Conservation (phyloP, 2,797 vertebrate species). For the Malurus splendens region DNA sequence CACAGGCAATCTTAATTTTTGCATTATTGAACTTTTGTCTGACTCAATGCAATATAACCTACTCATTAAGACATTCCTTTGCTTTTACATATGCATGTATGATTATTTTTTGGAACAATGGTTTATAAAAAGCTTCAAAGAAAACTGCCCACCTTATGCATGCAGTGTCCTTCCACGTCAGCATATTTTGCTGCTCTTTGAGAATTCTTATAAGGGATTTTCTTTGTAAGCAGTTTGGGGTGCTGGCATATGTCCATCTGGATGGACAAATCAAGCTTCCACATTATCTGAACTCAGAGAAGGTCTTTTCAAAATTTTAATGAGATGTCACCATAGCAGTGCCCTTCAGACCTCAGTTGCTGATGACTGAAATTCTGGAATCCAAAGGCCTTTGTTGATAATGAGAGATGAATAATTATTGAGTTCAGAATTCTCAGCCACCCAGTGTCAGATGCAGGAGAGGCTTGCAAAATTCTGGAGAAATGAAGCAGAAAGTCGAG, state of each 20-base stretch:
- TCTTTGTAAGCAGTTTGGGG: slow-evolving; percentile 33
- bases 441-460: neutral
- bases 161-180: neutral
- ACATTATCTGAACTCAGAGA: slow-evolving; percentile 27
- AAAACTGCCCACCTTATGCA: neutral
- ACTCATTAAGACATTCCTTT: neutral
- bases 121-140: neutral
- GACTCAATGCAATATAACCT: neutral
- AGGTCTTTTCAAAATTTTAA: slow-evolving; percentile 57
- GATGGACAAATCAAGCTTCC: slow-evolving; percentile 7
- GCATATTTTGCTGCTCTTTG: slow-evolving; percentile 8
- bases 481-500: slow-evolving; percentile 12
- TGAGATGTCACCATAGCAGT: slow-evolving; percentile 24
- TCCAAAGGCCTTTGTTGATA: slow-evolving; percentile 28
- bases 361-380: slow-evolving; percentile 17
- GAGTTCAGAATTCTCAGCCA: slow-evolving; percentile 7
- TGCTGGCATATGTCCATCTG: slow-evolving; percentile 35
- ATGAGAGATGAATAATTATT: slow-evolving; percentile 23
- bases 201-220: slow-evolving; percentile 1
- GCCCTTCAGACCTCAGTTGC: neutral
- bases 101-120: neutral
- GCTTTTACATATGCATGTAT: neutral
- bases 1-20: neutral
- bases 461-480: slow-evolving; percentile 28
- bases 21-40: neutral